Evolutionary conservation across 1,140 invertebrate species (phyloP).

Genomic region (Caenorhabditis tropicalis): DNA sequence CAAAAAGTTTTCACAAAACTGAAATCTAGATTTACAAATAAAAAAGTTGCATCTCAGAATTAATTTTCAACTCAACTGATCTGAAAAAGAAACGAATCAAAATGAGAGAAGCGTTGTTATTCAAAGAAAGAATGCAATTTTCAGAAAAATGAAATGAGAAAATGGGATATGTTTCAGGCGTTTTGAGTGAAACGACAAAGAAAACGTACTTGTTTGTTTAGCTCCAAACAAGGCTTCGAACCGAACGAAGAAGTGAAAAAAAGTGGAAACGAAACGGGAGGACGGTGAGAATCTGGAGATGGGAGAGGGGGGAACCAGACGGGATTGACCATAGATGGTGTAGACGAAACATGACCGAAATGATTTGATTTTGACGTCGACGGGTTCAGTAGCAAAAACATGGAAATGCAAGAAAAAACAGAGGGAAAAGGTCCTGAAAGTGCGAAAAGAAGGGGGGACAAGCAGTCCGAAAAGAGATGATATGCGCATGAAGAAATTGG

Average conservation of each 20-base stretch:
- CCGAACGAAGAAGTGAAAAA: not conserved
- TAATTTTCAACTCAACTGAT: not conserved
- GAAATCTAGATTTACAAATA: too few relatives aligned
- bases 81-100: not conserved
- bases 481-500: conserved; percentile 42
- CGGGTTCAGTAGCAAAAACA: conserved; percentile 21
- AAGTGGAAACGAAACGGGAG: not conserved
- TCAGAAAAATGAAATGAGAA: not conserved
- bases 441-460: conserved; percentile 16
- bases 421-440: not conserved
- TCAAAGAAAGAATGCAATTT: not conserved
- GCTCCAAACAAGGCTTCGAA: not conserved
- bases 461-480: not conserved
- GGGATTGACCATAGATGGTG: not conserved
- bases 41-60: not conserved
- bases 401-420: not conserved
- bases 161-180: conserved; percentile 19
- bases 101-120: not conserved
- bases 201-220: conserved; percentile 39
- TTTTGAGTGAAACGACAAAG: conserved; percentile 19
- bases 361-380: conserved; percentile 42
- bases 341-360: not conserved
- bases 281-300: conserved; percentile 22
- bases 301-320: not conserved
- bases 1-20: too few relatives aligned